Evolutionary conservation across 2,888 invertebrate species (phyloP), one percentile per base, ranked within the genome.

Genomic region (Ennomos erosarius): DNA sequence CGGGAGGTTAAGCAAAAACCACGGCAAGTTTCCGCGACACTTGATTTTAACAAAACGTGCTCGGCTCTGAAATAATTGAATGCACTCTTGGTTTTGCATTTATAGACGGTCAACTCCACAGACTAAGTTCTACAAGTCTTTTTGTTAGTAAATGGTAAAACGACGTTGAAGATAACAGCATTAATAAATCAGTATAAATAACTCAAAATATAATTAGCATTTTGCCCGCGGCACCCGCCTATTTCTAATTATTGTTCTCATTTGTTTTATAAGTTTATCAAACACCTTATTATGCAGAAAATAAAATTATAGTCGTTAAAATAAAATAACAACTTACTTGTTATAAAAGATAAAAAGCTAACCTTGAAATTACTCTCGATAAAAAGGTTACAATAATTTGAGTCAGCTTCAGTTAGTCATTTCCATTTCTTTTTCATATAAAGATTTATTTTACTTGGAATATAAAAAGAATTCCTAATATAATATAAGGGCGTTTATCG

Each of bases 31-130:
- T 71, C 68, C 60, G 62, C 55, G 64, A 70, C 71, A 65, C 71
- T 75, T 66, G 65, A 44, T 70, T 71, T 63, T 72, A 74, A 72
- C 66, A 75, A 74, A 66, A 55, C 52, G 48, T 60, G 51, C 67
- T 62, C 57, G 46, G 36, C 59, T 62, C 52, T 59, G 50, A 51
- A 64, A 50, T 51, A 66, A 62, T 70, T 65, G 54, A 59, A 54
- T 40, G 62, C 64, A 58, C 12, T 26, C 26, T 63, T 40, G 46
- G 48, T 36, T 33, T 26, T 36, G 38, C 34, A 38, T 55, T 48
- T 34, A 1, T 35, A 33, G 26, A 40, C 38, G 13, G n/a, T 10
- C 45, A n/a, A n/a, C n/a, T n/a, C n/a, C n/a, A n/a, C n/a, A n/a
- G n/a, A n/a, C n/a, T n/a, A n/a, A n/a, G n/a, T n/a, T n/a, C n/a